Percentiles rank a stretch among this genome's conserved stretches.
Conservation (phyloP, 2,888 invertebrate genomes). For the Cylloceria caligata region DNA sequence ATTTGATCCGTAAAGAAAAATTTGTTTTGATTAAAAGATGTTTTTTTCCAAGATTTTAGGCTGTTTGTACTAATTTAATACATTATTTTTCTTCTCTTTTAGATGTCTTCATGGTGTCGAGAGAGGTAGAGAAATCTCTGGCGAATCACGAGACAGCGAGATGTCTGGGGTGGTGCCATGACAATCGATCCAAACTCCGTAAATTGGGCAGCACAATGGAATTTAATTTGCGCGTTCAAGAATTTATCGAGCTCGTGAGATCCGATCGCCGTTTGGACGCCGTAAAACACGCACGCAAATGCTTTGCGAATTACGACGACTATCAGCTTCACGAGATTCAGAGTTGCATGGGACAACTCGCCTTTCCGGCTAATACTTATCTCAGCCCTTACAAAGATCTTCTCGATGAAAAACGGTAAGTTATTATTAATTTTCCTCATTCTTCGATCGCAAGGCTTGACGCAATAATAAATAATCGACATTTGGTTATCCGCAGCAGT, state of each 20-base stretch:
- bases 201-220: slow-evolving; percentile 98
- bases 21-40: too few species aligned
- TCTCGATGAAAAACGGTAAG: slow-evolving; percentile 87
- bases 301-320: slow-evolving; percentile 95
- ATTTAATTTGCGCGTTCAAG: slow-evolving; percentile 96
- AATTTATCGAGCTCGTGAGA: slow-evolving; percentile 97
- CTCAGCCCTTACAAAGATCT: slow-evolving; percentile 89
- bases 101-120: slow-evolving; percentile 94
- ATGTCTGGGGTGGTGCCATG: slow-evolving; percentile 98
- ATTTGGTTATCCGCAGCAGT: not conserved
- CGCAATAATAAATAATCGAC: not conserved
- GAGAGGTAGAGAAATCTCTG: slow-evolving; percentile 95
- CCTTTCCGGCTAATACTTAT: slow-evolving; percentile 93
- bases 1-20: too few species aligned
- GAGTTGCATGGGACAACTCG: slow-evolving; percentile 97
- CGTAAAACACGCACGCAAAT: slow-evolving; percentile 96
- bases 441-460: not conserved
- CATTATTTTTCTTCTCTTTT: slow-evolving; percentile 71
- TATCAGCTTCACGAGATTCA: slow-evolving; percentile 95
- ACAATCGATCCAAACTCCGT: slow-evolving; percentile 97
- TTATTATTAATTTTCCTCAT: slow-evolving; percentile 4
- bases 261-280: slow-evolving; percentile 95
- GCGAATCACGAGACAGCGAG: slow-evolving; percentile 93
- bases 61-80: not conserved
- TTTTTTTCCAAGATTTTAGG: too few species aligned